Conservation (phyloP, 2,888 invertebrate species). For the Tinea trinotella region DNA sequence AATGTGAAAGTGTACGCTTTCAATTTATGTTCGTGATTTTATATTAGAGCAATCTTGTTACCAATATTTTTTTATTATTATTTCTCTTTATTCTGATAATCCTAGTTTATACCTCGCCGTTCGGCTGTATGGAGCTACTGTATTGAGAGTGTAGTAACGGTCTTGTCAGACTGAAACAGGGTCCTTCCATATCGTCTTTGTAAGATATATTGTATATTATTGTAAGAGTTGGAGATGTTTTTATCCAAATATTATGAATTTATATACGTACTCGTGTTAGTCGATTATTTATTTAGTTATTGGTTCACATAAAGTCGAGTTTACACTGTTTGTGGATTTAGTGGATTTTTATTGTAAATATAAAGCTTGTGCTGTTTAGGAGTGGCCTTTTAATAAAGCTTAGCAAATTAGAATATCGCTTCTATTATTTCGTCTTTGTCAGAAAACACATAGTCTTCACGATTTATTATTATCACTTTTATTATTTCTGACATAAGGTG, state of each 20-base stretch:
- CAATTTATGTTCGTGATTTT: slow-evolving; percentile 1
- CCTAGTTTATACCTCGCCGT: slow-evolving; percentile 45
- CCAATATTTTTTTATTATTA: slow-evolving; percentile 30
- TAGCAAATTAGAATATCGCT: slow-evolving; percentile 7
- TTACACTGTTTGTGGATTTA: slow-evolving; percentile 28
- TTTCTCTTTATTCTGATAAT: slow-evolving; percentile 1
- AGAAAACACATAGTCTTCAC: not conserved
- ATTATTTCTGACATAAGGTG: not conserved
- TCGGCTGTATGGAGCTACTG: slow-evolving; percentile 30
- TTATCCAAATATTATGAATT: slow-evolving; percentile 55
- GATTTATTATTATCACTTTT: not conserved
- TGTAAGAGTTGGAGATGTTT: slow-evolving; percentile 32
- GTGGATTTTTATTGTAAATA: slow-evolving; percentile 25
- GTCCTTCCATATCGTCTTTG: slow-evolving; percentile 55
- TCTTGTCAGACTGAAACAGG: slow-evolving; percentile 49
- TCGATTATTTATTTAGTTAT: slow-evolving; percentile 38
- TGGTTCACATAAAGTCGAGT: too few species aligned
- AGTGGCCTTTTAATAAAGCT: slow-evolving; percentile 23
- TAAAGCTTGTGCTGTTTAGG: slow-evolving; percentile 23
- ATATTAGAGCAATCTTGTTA: slow-evolving; percentile 36
- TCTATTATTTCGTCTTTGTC: not conserved
- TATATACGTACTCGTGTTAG: slow-evolving; percentile 32
- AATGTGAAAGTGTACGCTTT: not conserved
- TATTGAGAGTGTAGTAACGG: slow-evolving; percentile 3
- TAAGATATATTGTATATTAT: slow-evolving; percentile 38